Percentiles rank a stretch among this genome's conserved stretches.
These are phyloP conservation scores for Hirtodrosophila confusa DNA, from an alignment of 2,888 invertebrate species.

Conservation along the genomic window DNA sequence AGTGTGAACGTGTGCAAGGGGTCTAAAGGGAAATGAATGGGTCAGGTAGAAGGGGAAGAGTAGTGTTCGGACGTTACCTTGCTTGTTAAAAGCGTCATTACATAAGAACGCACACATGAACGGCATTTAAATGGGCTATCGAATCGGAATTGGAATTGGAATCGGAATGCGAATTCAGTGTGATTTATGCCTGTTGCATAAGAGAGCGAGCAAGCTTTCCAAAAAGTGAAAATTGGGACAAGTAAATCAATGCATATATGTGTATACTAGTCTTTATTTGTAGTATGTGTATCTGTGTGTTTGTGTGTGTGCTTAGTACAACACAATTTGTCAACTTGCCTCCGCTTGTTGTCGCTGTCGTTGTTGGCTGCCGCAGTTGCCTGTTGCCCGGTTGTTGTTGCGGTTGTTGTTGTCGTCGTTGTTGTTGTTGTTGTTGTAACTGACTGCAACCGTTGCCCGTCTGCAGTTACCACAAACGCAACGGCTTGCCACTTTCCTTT, in stretches of 20 bases:
- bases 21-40: constrained; percentile 10
- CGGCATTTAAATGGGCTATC: no score
- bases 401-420: not conserved
- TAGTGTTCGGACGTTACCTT: no score
- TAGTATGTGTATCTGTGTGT: constrained; percentile 6
- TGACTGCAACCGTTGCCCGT: constrained; percentile 33
- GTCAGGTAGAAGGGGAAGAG: not conserved
- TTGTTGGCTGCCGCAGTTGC: constrained; percentile 25
- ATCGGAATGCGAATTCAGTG: not conserved
- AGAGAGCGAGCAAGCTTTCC: constrained; percentile 47
- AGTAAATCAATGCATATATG: constrained; percentile 33
- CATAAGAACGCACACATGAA: constrained; percentile 34
- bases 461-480: constrained; percentile 54
- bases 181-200: constrained; percentile 30
- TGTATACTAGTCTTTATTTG: constrained; percentile 15
- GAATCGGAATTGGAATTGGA: not conserved
- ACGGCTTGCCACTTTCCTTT: constrained; percentile 71
- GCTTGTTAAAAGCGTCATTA: constrained; percentile 16
- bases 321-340: constrained; percentile 57
- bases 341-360: constrained; percentile 53
- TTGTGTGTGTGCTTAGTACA: constrained; percentile 28
- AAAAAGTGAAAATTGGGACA: constrained; percentile 67
- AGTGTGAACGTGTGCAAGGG: constrained; percentile 47
- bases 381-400: constrained; percentile 5
- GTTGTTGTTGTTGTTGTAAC: constrained; percentile 14